Conservation (phyloP, 2,888 invertebrate species). For the Diplolepis rosae region DNA sequence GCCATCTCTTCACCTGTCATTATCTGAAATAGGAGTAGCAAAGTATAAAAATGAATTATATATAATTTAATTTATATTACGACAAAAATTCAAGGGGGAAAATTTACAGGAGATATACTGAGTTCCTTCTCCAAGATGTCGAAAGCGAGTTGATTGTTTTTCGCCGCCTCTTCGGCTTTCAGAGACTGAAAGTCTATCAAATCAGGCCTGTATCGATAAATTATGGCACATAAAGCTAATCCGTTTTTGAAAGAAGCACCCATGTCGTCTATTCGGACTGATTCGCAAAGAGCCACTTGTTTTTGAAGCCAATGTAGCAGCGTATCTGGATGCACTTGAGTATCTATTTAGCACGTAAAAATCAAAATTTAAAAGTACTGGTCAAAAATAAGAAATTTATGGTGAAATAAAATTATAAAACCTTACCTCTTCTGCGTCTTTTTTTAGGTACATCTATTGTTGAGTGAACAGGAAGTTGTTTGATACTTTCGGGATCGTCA, state of each 20-base stretch:
- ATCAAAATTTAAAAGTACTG: slow-evolving; percentile 26
- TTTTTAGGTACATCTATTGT: slow-evolving; percentile 79
- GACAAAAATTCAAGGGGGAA: slow-evolving; percentile 4
- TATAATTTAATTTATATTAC: slow-evolving; percentile 3
- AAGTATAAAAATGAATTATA: slow-evolving; percentile 11
- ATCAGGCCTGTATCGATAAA: slow-evolving; percentile 92
- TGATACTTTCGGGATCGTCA: slow-evolving; percentile 80
- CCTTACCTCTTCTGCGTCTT: slow-evolving; percentile 78
- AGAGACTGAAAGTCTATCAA: slow-evolving; percentile 84
- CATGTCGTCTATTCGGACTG: slow-evolving; percentile 79
- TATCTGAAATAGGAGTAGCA: slow-evolving; percentile 68
- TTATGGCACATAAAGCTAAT: slow-evolving; percentile 82
- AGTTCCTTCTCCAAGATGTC: slow-evolving; percentile 89
- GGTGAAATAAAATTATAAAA: slow-evolving; percentile 24
- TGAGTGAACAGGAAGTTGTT: slow-evolving; percentile 74
- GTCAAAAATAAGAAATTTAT: background rate
- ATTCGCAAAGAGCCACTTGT: slow-evolving; percentile 80
- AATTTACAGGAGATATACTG: slow-evolving; percentile 78
- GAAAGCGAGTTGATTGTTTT: slow-evolving; percentile 89
- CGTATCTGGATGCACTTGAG: slow-evolving; percentile 83
- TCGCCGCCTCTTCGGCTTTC: slow-evolving; percentile 78
- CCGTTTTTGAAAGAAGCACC: slow-evolving; percentile 82
- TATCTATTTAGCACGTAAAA: slow-evolving; percentile 72
- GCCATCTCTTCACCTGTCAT: slow-evolving; percentile 87
- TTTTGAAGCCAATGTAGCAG: slow-evolving; percentile 86